Evolutionary conservation across 2,113 vertebrate genomes (phyloP), one percentile per base, ranked within the genome.

Genomic region (Crocuta crocuta): DNA sequence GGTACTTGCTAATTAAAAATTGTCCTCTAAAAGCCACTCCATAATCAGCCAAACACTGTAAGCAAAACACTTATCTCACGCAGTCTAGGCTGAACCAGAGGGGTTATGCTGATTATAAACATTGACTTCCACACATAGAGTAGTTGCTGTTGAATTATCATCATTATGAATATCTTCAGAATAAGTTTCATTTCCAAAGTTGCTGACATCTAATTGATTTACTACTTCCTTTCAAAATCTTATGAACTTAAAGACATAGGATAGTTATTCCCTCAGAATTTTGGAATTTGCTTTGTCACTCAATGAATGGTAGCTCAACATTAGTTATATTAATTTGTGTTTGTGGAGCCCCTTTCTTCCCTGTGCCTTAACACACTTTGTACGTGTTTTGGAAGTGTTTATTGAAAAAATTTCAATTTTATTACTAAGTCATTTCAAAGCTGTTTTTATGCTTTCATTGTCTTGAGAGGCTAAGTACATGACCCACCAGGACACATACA

Each of bases 1-100:
- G 10, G 2, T 90, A 35, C 31, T 61, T 50, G 83, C 73, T 94
- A 61, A 85, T 95, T 96, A 90, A 91, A 91, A 96, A 55, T 74
- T 89, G 28, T 94, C 74, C 58, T 90, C 39, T 94, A 50, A 97
- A 96, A 84, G 53, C 78, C 5, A 73, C 61, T 96, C 89, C 31
- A 33, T 78, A 94, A 91, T 95, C 81, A 91, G 55, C 70, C 68
- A 95, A 53, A 66, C 39, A 48, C 45, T 95, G 65, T 76, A 71
- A 91, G 43, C 80, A 88, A 94, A 95, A 95, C 9, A 79, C 17
- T 58, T 82, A 33, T 10, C n/a, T 88, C 31, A 90, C 28, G 65
- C 28, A 45, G 31, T 35, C 55, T 65, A 13, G 76, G 89, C 39
- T 39, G 50, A 88, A 89, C 50, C 12, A 68, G 81, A 70, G 48